phyloP scores from a whole-genome alignment of 2,888 invertebrate genomes.

The Acrobasis repandana region DNA sequence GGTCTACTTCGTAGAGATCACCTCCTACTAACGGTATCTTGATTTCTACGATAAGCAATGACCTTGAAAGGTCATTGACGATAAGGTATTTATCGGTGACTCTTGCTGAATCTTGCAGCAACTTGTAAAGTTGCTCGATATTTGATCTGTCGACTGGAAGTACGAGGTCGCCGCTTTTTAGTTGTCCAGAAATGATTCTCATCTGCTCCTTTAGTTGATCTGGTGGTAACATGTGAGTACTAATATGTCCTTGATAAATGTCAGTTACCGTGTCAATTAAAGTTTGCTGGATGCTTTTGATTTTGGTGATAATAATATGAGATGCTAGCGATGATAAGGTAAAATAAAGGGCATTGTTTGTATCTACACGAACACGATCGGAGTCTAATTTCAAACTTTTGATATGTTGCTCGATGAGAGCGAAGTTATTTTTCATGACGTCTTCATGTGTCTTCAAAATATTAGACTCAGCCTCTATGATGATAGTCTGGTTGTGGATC shows the following conservation, averaged over 20 bases:
- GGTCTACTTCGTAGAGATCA: constrained; percentile 18
- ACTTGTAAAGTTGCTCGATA: too few species aligned
- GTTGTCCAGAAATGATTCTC: too few species aligned
- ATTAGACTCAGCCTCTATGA: constrained; percentile 27
- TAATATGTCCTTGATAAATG: constrained; percentile 21
- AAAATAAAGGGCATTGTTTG: constrained; percentile 7
- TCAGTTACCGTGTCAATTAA: constrained; percentile 19
- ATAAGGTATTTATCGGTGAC: constrained; percentile 13
- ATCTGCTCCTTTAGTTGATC: neutral
- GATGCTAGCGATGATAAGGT: constrained; percentile 16
- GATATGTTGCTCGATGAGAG: constrained; percentile 17
- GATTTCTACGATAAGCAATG: too few species aligned
- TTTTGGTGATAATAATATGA: constrained; percentile 12
- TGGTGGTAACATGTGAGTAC: constrained; percentile 19
- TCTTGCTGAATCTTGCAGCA: constrained; percentile 6
- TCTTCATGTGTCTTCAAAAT: constrained; percentile 17
- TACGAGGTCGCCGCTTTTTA: too few species aligned
- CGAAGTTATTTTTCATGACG: constrained; percentile 20
- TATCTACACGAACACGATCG: constrained; percentile 5
- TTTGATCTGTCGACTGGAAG: too few species aligned
- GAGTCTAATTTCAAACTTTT: constrained; percentile 9
- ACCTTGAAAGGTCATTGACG: too few species aligned
- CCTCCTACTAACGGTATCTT: constrained; percentile 14
- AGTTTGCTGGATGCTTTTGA: constrained; percentile 19
- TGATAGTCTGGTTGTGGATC: constrained; percentile 23